Evolutionary conservation across 1,140 invertebrate genomes (phyloP).

Genomic region (Druon quercuslanigerum): DNA sequence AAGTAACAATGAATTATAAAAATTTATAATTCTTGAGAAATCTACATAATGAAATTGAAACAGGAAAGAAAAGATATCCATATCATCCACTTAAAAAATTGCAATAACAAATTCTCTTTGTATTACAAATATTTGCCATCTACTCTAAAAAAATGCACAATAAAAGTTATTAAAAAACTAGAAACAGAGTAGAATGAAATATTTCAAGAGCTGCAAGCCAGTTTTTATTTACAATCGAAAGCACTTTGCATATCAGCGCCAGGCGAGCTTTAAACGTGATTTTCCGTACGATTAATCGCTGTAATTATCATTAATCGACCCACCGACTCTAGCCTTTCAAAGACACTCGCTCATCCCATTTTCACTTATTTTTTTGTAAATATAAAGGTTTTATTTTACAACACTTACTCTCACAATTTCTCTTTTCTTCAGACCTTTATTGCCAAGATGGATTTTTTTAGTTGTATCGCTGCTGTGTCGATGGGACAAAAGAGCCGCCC

Average conservation of each 20-base stretch:
- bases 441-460: constrained; percentile 39
- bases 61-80: too few species aligned
- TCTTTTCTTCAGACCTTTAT: constrained; percentile 18
- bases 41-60: too few species aligned
- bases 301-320: constrained; percentile 33
- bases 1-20: too few species aligned
- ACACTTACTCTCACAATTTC: constrained; percentile 19
- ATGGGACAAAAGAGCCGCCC: constrained; percentile 41
- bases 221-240: constrained; percentile 41
- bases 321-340: constrained; percentile 21
- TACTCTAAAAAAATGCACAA: background rate
- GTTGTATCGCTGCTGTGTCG: constrained; percentile 54
- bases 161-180: background rate
- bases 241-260: constrained; percentile 51
- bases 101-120: too few species aligned
- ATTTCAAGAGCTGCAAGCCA: constrained; percentile 6
- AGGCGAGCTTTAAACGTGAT: constrained; percentile 53
- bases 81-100: too few species aligned
- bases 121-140: too few species aligned
- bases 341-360: constrained; percentile 21
- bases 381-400: background rate
- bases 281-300: constrained; percentile 47
- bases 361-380: constrained; percentile 31
- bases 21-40: too few species aligned
- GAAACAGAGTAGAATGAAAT: constrained; percentile 4